phyloP scores from a whole-genome alignment of 2,113 vertebrate genomes.

The Megatriorchis doriae region DNA sequence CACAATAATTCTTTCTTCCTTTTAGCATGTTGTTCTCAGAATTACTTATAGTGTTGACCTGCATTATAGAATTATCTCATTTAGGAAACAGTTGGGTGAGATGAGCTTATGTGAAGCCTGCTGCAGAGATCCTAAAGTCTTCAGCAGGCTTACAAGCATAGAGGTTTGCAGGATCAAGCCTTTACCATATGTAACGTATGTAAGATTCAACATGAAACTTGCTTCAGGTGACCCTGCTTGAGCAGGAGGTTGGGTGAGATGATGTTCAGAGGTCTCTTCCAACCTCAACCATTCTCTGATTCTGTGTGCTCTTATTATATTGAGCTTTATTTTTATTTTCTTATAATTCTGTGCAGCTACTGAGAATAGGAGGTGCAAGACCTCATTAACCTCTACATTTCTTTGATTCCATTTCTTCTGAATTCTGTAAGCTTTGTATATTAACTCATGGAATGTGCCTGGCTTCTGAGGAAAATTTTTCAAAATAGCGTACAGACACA shows the following conservation, averaged over 20 bases:
- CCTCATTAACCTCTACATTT: neutral
- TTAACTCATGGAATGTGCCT: neutral
- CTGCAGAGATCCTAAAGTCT: neutral
- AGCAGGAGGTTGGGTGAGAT: neutral
- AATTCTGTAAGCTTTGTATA: neutral
- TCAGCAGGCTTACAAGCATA: neutral
- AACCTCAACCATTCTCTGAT: neutral
- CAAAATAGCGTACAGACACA: neutral
- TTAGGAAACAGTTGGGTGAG: neutral
- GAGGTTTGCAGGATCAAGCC: neutral
- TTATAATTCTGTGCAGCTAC: neutral
- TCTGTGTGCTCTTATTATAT: neutral
- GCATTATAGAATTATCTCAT: neutral
- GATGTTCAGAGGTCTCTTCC: neutral
- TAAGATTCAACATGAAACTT: neutral
- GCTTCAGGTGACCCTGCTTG: neutral
- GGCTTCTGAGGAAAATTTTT: neutral
- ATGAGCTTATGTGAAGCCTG: neutral
- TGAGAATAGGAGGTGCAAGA: neutral
- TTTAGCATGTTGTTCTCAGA: neutral
- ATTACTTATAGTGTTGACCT: neutral
- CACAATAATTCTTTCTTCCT: neutral
- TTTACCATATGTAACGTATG: rapidly evolving
- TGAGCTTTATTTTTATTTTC: neutral
- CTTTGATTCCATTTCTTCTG: neutral